phyloP scores from a whole-genome alignment of 2,888 invertebrate species.

The Rhamnusium bicolor region DNA sequence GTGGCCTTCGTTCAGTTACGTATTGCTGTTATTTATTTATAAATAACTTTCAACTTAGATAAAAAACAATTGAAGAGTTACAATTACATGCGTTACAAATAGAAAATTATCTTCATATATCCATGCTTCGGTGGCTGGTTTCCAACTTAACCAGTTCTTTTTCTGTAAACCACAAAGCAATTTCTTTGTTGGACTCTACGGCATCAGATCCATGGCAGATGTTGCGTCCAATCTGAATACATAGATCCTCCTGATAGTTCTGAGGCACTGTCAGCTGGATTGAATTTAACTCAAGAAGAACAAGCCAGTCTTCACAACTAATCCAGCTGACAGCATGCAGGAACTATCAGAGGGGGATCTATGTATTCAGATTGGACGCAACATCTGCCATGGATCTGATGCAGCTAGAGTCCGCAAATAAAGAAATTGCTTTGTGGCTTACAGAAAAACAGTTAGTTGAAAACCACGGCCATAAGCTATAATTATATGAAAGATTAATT shows the following conservation, averaged over 20 bases:
- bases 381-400: conserved; percentile 98
- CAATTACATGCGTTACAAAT: neutral
- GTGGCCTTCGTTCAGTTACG: no score
- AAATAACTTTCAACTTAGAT: neutral
- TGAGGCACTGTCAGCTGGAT: conserved; percentile 96
- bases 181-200: conserved; percentile 96
- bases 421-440: conserved; percentile 98
- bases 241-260: conserved; percentile 98
- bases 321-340: conserved; percentile 96
- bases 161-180: conserved; percentile 94
- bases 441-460: conserved; percentile 89
- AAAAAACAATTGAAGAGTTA: neutral
- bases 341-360: conserved; percentile 98
- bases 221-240: conserved; percentile 96
- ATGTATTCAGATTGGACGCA: conserved; percentile 96
- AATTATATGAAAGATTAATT: conserved; percentile 87
- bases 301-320: conserved; percentile 96
- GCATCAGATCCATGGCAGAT: conserved; percentile 98
- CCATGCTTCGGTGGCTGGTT: conserved; percentile 88
- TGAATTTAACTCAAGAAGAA: conserved; percentile 97
- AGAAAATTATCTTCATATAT: conserved; percentile 81
- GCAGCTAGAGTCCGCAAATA: conserved; percentile 95
- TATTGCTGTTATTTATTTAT: neutral
- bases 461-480: conserved; percentile 85
- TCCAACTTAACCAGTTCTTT: conserved; percentile 89